Evolutionary conservation across 35 echinoderm and acorn worm genomes (phyloP), one percentile per base, ranked within the genome.

Genomic region (Apostichopus japonicus): DNA sequence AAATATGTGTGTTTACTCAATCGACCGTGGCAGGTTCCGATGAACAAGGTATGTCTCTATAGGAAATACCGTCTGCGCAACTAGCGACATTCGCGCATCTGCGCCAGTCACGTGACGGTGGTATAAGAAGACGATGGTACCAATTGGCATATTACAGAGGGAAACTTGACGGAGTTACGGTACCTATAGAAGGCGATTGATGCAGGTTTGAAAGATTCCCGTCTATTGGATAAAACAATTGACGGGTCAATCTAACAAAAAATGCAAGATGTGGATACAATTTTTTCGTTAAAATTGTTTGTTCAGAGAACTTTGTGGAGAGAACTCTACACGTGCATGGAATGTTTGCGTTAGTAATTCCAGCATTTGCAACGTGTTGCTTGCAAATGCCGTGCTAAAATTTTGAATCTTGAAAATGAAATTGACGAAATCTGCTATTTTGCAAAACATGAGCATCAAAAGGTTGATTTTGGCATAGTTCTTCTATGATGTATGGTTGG

Each of bases 21-120:
- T 75, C 51, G 44, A 52, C 79, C 79, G 79, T 44, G 79, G 79
- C 79, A 82, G 79, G 79, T 82, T 82, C 79, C 79, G 79, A 54
- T 52, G 9, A 17, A 82, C 27, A 82, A 82, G 79, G 79, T 82
- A 82, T 82, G 79, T 54, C 2, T 44, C 33, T 44, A 44, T 44
- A 44, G 33, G 33, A 82, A 16, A 25, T 33, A 82, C 33, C 15
- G 71, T 23, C 71, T 82, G 79, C 79, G 44, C 79, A 19, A 54
- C 79, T 16, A 82, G 79, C 23, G 79, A 56, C 71, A 75, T 75
- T 75, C 71, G 71, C 22, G 16, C 6, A 75, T 19, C 71, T 75
- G 21, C 17, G 16, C n/a, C 71, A 75, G 16, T 75, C 71, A 14
- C 71, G 21, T 21, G 71, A 23, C 7, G 71, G 15, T 75, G n/a